Evolutionary conservation across 2,888 invertebrate genomes (phyloP).

Genomic region (Hemicrepidius hirtus): DNA sequence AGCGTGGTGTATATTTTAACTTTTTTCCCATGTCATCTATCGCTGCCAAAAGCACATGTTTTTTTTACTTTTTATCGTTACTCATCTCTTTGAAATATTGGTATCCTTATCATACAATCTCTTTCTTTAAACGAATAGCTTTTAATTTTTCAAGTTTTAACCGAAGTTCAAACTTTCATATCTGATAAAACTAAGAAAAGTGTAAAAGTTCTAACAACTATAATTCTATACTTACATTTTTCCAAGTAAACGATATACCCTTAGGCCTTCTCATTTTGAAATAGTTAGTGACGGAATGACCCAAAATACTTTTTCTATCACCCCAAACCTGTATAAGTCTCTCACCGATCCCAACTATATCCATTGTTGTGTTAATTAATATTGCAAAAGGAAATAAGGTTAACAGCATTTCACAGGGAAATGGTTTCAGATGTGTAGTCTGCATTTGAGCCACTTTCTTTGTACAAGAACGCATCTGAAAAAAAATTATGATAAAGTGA

Average conservation of each 20-base stretch:
- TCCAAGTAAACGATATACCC: constrained; percentile 88
- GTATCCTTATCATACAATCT: too few relatives aligned
- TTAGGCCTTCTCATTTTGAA: constrained; percentile 88
- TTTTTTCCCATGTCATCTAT: neutral
- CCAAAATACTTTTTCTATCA: constrained; percentile 74
- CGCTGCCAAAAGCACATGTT: too few relatives aligned
- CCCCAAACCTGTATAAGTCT: constrained; percentile 84
- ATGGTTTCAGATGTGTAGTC: constrained; percentile 73
- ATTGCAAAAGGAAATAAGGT: constrained; percentile 93
- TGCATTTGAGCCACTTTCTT: constrained; percentile 64
- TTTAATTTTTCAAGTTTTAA: too few relatives aligned
- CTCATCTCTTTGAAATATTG: too few relatives aligned
- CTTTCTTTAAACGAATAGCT: too few relatives aligned
- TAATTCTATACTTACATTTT: constrained; percentile 77
- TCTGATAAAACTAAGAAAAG: too few relatives aligned
- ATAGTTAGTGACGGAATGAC: constrained; percentile 80
- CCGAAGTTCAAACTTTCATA: too few relatives aligned
- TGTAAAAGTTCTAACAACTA: neutral
- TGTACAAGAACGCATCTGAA: constrained; percentile 52
- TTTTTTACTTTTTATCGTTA: too few relatives aligned
- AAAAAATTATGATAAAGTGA: too few relatives aligned
- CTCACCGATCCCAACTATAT: constrained; percentile 85
- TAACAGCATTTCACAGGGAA: constrained; percentile 83
- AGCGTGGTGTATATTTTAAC: neutral
- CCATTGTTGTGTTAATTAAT: constrained; percentile 84